Evolutionary conservation across 2,888 invertebrate species (phyloP).

Genomic region (Micropterix aruncella): DNA sequence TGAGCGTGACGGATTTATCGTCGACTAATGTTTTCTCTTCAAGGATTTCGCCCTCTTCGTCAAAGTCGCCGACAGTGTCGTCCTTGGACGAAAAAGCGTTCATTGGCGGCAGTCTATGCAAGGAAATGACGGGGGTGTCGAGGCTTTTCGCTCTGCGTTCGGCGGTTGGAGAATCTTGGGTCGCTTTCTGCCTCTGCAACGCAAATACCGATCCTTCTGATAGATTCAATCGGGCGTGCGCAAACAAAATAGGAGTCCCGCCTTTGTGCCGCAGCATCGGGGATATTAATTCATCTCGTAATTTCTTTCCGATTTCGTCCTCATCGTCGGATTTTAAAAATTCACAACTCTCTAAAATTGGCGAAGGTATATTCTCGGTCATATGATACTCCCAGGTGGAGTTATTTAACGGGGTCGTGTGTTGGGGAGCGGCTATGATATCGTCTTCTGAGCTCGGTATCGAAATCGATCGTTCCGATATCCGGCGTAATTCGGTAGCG

Average conservation of each 20-base stretch:
- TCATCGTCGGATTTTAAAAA: constrained; percentile 46
- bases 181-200: constrained; percentile 61
- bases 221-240: constrained; percentile 63
- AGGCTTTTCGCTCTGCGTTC: constrained; percentile 71
- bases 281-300: constrained; percentile 53
- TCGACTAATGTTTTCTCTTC: constrained; percentile 43
- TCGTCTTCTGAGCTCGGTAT: constrained; percentile 66
- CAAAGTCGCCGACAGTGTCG: constrained; percentile 68
- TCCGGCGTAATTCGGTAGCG: constrained; percentile 52
- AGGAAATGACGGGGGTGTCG: constrained; percentile 70
- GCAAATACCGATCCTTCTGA: constrained; percentile 76
- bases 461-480: constrained; percentile 60
- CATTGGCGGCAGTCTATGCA: constrained; percentile 65
- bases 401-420: constrained; percentile 31
- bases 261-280: constrained; percentile 58
- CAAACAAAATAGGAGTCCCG: constrained; percentile 65
- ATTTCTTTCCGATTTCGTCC: constrained; percentile 35
- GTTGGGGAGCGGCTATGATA: constrained; percentile 34
- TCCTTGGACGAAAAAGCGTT: constrained; percentile 83
- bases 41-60: constrained; percentile 48
- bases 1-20: constrained; percentile 20
- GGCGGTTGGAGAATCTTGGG: constrained; percentile 57
- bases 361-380: constrained; percentile 48
- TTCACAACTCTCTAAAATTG: constrained; percentile 45
- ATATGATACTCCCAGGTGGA: constrained; percentile 43